phyloP scores from a whole-genome alignment of 2,797 vertebrate species.

The Semotilus atromaculatus region DNA sequence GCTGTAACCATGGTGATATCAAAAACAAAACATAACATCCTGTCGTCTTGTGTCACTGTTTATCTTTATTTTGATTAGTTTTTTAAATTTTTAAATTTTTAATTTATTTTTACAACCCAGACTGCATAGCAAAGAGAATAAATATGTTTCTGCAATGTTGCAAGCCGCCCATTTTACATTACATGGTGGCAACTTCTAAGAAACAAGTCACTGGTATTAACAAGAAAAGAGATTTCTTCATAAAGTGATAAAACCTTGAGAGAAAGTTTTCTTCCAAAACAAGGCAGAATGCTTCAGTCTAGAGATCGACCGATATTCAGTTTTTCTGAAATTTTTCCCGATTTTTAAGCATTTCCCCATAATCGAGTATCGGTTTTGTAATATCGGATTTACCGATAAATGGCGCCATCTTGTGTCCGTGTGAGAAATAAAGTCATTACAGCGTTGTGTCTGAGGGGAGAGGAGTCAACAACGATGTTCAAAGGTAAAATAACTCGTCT shows the following conservation, averaged over 20 bases:
- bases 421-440: no score
- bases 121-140: neutral
- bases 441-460: no score
- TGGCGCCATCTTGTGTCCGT: no score
- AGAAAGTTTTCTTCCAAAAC: neutral
- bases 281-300: neutral
- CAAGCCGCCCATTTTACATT: neutral
- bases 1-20: slow-evolving; percentile 3
- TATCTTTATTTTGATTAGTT: neutral
- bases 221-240: neutral
- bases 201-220: neutral
- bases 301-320: no score
- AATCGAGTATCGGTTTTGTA: no score
- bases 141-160: neutral
- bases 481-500: no score
- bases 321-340: no score
- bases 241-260: neutral
- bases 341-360: no score
- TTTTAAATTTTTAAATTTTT: no score
- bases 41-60: neutral
- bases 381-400: no score
- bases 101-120: no score
- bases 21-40: neutral
- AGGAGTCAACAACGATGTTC: no score
- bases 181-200: neutral